Evolutionary conservation across 2,113 vertebrate species (phyloP).

Genomic region (Prietella phreatophila): DNA sequence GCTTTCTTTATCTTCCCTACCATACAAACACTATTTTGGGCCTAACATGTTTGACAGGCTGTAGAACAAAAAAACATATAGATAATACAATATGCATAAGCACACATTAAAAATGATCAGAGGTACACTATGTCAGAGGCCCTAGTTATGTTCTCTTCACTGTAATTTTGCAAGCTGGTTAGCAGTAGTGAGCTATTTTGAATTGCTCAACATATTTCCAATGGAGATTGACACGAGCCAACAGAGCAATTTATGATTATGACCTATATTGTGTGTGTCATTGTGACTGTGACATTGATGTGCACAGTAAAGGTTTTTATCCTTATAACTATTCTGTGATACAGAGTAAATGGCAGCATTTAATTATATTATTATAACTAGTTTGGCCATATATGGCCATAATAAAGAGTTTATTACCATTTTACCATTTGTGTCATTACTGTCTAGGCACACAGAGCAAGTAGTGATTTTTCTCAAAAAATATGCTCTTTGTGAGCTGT

Average conservation of each 20-base stretch:
- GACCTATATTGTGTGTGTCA: background rate
- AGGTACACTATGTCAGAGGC: background rate
- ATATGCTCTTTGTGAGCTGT: background rate
- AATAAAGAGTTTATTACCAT: background rate
- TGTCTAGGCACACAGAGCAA: background rate
- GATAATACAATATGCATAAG: background rate
- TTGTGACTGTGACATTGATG: too few species aligned
- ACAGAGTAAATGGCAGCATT: background rate
- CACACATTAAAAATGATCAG: background rate
- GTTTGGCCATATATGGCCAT: background rate
- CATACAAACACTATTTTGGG: conserved; percentile 3
- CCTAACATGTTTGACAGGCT: background rate
- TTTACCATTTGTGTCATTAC: background rate
- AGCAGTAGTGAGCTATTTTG: background rate
- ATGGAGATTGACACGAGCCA: background rate
- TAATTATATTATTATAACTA: background rate
- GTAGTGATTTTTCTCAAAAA: background rate
- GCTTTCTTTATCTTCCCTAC: background rate
- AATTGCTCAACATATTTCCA: background rate
- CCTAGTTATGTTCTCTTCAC: background rate
- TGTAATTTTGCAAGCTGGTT: background rate
- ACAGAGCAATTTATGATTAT: background rate
- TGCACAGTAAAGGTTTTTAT: background rate
- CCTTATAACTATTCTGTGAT: background rate
- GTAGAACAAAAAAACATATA: background rate